Percentiles rank a stretch among this genome's conserved stretches.
These are phyloP conservation scores for Panonychus citri DNA, from an alignment of 1,140 invertebrate species.

Conservation along the genomic window DNA sequence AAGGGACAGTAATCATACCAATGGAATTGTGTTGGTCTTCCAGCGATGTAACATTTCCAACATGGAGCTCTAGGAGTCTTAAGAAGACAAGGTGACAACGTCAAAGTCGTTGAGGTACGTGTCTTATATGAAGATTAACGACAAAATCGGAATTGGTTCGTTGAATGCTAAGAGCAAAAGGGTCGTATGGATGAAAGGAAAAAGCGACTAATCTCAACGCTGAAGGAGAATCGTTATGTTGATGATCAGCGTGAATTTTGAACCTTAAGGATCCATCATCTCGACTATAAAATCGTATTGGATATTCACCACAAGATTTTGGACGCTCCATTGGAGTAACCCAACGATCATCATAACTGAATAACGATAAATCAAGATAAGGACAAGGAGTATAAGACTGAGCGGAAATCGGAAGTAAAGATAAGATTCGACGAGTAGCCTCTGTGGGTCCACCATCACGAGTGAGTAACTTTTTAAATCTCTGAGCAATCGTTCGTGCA, in stretches of 20 bases:
- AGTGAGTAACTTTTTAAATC: slow-evolving; percentile 70
- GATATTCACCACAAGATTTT: slow-evolving; percentile 76
- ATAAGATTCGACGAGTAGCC: slow-evolving; percentile 64
- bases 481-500: slow-evolving; percentile 36
- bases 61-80: no score
- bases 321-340: slow-evolving; percentile 83
- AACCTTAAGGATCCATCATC: slow-evolving; percentile 73
- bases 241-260: slow-evolving; percentile 54
- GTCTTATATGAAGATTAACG: slow-evolving; percentile 74
- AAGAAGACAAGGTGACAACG: no score
- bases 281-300: slow-evolving; percentile 73
- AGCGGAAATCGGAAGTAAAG: slow-evolving; percentile 77
- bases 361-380: slow-evolving; percentile 72
- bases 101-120: slow-evolving; percentile 13
- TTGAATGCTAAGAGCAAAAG: slow-evolving; percentile 86
- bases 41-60: no score
- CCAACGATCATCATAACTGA: slow-evolving; percentile 89
- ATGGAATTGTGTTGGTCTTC: no score
- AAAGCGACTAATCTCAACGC: slow-evolving; percentile 72
- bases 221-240: slow-evolving; percentile 30
- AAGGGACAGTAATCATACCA: no score
- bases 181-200: slow-evolving; percentile 89
- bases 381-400: slow-evolving; percentile 81
- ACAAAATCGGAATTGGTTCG: slow-evolving; percentile 83
- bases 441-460: slow-evolving; percentile 58